Evolutionary conservation across 2,797 vertebrate genomes (phyloP), one percentile per base, ranked within the genome.

Genomic region (Megaceryle alcyon): DNA sequence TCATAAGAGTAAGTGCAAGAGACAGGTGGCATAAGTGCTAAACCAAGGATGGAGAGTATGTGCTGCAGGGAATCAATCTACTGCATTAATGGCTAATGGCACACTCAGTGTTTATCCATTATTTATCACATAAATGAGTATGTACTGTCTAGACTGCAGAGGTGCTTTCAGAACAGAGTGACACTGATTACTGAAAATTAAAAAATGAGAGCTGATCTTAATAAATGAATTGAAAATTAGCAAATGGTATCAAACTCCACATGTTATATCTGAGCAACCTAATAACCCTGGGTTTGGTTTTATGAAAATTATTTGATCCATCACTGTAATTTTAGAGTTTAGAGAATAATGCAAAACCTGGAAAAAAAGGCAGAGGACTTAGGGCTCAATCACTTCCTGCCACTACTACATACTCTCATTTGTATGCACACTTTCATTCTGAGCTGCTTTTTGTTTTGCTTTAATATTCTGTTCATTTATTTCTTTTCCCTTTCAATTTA

Each of bases 111-210:
- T 97, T 97, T 97, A 97, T 98, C 93, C 96, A 97, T 97, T 98
- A 97, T 98, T 98, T 97, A 97, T 96, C 79, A 95, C 88, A 93
- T 86, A 97, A 97, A 95, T 96, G 96, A 97, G 91, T 89, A 69
- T 91, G 91, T 93, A 68, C 94, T 87, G 88, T 97, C 97, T 97
- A 97, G 96, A 97, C 93, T 93, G 77, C 82, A 95, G 86, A 96
- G 95, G 87, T 88, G 84, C 94, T 97, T 96, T 96, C 89, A 92
- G 81, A 94, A 78, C 82, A 93, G 81, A 93, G 82, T 92, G 86
- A 82, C 88, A 86, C 88, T 96, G 94, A 96, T 96, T 96, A 94
- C 73, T 93, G 95, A 94, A 90, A 97, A 94, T 94, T 96, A 94
- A 96, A 96, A 94, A 97, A 90, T 94, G 89, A 96, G 79, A 88